Base-by-base conservation (phyloP, 2,113 vertebrate genomes). In the Vanacampus margaritifer region DNA sequence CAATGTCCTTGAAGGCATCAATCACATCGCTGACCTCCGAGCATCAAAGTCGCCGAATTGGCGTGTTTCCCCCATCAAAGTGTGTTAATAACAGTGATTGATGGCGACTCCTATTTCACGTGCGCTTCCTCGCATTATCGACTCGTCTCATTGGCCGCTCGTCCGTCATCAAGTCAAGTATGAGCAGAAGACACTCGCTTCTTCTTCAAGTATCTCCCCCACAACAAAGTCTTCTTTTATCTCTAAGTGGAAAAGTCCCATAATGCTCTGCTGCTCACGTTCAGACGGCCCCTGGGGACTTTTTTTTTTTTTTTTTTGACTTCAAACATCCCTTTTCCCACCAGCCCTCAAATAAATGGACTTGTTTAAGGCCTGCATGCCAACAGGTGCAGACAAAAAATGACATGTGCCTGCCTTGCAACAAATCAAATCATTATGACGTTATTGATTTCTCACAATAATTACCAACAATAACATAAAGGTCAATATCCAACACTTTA, bases 201-300 rank as follows among this genome's bases (percentile, higher is more conserved):
- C 54, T 57, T 57, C 54, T 51, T 57, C 26, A 35, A 37, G 19
- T 60, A n/a, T 24, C 37, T 24, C 37, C 21, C 37, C 59, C n/a
- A 43, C 59, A 39, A 62, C 59, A 41, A 62, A 62, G 59, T 62
- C 36, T 24, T 26, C 60, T 26, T 62, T 43, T n/a, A 43, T 62
- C 60, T 26, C 43, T 19, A 60, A 60, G 28, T 32, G 54, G 12
- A 69, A 72, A 75, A 72, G 54, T 60, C 74, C 86, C 83, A 76
- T 78, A 84, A 87, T 85, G 80, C 80, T 67, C 76, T 66, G 69
- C 75, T 79, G 73, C 79, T 73, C 80, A 75, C 84, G 86, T 87
- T 90, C 76, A 89, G n/a, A 24, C 19, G 69, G 71, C 76, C 81
- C 79, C 70, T 46, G 0, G 67, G 78, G 68, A 60, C 65, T 24